A percentile compares a stretch with the other conserved stretches of the same genome.
Conservation (phyloP, 2,113 vertebrate genomes). For the Triplophysa rosa region DNA sequence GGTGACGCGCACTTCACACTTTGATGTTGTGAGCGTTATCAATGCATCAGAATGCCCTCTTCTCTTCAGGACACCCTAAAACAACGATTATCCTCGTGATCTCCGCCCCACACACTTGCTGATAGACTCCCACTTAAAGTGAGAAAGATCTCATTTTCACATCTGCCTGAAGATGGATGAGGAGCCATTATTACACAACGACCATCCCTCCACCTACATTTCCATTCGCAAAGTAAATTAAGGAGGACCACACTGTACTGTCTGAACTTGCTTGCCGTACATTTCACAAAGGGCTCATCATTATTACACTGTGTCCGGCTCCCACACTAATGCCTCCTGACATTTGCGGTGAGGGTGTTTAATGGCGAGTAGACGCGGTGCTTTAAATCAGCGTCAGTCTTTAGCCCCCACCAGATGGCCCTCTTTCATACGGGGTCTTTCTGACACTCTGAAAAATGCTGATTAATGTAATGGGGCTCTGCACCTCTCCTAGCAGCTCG, state of each 20-base stretch:
- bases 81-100: slow-evolving; percentile 41
- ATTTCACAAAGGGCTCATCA: slow-evolving; percentile 12
- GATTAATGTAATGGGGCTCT: slow-evolving; percentile 55
- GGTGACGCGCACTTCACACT: slow-evolving; percentile 7
- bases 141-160: slow-evolving; percentile 43
- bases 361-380: slow-evolving; percentile 35
- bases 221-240: slow-evolving; percentile 41
- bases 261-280: slow-evolving; percentile 3
- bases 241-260: slow-evolving; percentile 28
- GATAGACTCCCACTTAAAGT: slow-evolving; percentile 44
- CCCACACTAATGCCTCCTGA: slow-evolving; percentile 32
- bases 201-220: slow-evolving; percentile 22
- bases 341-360: slow-evolving; percentile 42
- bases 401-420: slow-evolving; percentile 59
- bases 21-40: slow-evolving; percentile 32
- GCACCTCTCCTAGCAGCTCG: slow-evolving; percentile 39
- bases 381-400: slow-evolving; percentile 42
- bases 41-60: slow-evolving; percentile 23
- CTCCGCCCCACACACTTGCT: neutral
- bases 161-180: slow-evolving; percentile 48
- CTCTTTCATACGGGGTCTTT: slow-evolving; percentile 55
- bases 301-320: slow-evolving; percentile 30
- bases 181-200: slow-evolving; percentile 44
- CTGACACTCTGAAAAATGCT: slow-evolving; percentile 53
- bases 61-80: slow-evolving; percentile 5